Evolutionary conservation across 2,113 vertebrate species (phyloP).

Genomic region (Mohoua ochrocephala): DNA sequence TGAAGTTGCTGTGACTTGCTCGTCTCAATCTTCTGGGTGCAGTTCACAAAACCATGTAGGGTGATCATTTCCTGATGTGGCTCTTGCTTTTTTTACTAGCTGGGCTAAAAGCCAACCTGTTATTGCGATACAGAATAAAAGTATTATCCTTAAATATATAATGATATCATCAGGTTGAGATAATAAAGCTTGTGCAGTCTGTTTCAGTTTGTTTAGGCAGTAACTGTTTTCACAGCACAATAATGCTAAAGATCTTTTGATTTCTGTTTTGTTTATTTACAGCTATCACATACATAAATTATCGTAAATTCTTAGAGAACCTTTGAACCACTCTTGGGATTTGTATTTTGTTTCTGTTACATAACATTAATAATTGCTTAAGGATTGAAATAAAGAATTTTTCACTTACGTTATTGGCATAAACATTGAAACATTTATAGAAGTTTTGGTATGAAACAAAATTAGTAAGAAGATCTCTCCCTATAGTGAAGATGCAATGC

Average conservation of each 20-base stretch:
- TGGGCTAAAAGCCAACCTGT: not conserved
- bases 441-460: not conserved
- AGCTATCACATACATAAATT: not conserved
- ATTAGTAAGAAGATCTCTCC: not conserved
- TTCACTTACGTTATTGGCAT: not conserved
- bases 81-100: not conserved
- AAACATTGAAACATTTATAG: not conserved
- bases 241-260: not conserved
- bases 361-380: not conserved
- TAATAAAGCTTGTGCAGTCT: not conserved
- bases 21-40: not conserved
- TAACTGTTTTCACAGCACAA: not conserved
- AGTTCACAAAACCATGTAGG: not conserved
- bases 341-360: not conserved
- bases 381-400: not conserved
- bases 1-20: not conserved
- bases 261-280: not conserved
- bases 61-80: not conserved
- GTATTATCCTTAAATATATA: not conserved
- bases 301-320: not conserved
- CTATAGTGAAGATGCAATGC: not conserved
- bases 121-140: not conserved
- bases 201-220: not conserved
- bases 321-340: not conserved
- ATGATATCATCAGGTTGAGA: not conserved